Conservation (phyloP, 2,797 vertebrate genomes). For the Centroberyx gerrardi region DNA sequence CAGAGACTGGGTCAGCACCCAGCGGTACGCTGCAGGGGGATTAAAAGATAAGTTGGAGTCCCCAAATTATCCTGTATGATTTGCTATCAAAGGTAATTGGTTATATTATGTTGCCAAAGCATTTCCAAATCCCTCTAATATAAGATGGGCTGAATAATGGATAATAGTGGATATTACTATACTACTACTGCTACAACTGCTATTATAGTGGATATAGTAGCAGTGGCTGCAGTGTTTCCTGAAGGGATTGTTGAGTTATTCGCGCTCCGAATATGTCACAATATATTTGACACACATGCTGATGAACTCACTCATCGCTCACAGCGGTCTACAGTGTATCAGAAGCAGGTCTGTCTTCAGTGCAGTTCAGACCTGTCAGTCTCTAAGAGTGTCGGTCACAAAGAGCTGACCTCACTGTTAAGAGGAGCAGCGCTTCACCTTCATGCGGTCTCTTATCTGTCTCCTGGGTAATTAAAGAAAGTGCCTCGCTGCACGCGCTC, state of each 20-base stretch:
- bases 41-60: conserved; percentile 40
- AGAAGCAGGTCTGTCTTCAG: conserved; percentile 3
- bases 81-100: no score
- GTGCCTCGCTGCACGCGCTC: conserved; percentile 71
- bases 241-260: no score
- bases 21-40: conserved; percentile 17
- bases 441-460: conserved; percentile 56
- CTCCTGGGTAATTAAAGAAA: conserved; percentile 81
- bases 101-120: no score
- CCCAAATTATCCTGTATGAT: no score
- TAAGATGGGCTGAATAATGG: no score
- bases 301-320: conserved; percentile 1
- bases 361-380: conserved; percentile 32
- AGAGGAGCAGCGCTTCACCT: conserved; percentile 59
- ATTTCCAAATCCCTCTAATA: no score
- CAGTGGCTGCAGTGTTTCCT: no score
- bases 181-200: no score
- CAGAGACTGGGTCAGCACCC: conserved; percentile 1
- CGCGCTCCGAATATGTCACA: neutral
- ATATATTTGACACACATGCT: neutral
- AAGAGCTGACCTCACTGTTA: conserved; percentile 58
- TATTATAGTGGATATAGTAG: no score
- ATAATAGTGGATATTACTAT: no score
- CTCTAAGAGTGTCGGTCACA: conserved; percentile 14
- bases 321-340: neutral